phyloP scores from a whole-genome alignment of 2,113 vertebrate genomes.

The Microcebus murinus region DNA sequence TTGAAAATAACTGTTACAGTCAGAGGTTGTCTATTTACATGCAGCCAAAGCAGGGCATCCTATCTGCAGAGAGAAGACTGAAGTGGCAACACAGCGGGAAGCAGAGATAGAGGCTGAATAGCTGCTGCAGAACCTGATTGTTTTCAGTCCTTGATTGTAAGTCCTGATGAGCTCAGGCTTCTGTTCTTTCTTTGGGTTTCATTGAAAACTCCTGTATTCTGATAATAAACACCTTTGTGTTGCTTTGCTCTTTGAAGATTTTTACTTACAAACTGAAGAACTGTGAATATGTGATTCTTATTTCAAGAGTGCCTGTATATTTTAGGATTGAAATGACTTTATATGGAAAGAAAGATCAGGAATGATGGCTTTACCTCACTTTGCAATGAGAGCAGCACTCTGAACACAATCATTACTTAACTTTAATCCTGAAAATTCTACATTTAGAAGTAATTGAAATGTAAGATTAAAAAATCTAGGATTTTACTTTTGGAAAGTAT shows the following conservation, averaged over 20 bases:
- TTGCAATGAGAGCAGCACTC: neutral
- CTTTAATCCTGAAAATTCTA: neutral
- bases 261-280: neutral
- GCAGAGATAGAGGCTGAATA: neutral
- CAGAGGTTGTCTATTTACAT: neutral
- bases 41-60: neutral
- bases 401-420: neutral
- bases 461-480: neutral
- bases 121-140: neutral
- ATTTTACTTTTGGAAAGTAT: slow-evolving; percentile 8
- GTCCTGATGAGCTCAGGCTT: neutral
- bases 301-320: neutral
- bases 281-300: neutral
- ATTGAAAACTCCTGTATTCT: neutral
- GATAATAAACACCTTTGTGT: neutral
- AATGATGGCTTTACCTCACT: neutral
- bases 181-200: neutral
- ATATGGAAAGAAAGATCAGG: neutral
- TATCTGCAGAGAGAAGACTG: neutral
- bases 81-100: neutral
- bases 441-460: neutral
- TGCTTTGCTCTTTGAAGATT: neutral
- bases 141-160: neutral
- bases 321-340: neutral
- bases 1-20: neutral